Evolutionary conservation across 1,140 invertebrate species (phyloP), one percentile per base, ranked within the genome.

Genomic region (Araneus ventricosus): DNA sequence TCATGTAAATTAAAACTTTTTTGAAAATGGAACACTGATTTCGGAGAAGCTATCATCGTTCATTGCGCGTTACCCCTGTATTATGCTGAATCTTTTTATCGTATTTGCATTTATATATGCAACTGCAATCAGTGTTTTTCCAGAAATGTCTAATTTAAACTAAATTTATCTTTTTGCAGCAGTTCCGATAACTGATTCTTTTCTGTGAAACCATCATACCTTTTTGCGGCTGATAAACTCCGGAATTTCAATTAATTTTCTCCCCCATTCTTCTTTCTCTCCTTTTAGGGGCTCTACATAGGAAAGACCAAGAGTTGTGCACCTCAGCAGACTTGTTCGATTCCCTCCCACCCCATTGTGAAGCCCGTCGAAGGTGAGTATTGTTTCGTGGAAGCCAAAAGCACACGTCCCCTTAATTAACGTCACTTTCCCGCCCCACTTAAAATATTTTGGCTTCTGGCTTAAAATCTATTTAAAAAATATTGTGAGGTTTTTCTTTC

Each of bases 221-320:
- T 80, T 80, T 80, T 39, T 27, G 39, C 75, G 17, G 10, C 75
- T 80, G 34, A 75, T 37, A 75, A 75, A 75, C 27, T 41, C 24
- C 17, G 45, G 82, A 85, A 85, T 85, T 85, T 85, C 82, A 85
- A 85, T 85, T 85, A 85, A 85, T 85, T 52, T 85, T 85, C 45
- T 41, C 82, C 10, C 82, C 27, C 14, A 8, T 82, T 41, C 79
- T 82, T 82, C 39, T 85, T 52, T 85, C 30, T 27, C 4, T 14
- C 7, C 82, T 52, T 27, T 27, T 22, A n/a, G 45, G n/a, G 41
- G 39, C 24, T 52, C 14, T 57, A 85, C 45, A 20, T 20, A 1
- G 75, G 41, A 24, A 14, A 24, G 27, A n/a, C n/a, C n/a, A n/a
- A n/a, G n/a, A n/a, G n/a, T n/a, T 27, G 63, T 67, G 61, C 27